Evolutionary conservation across 2,888 invertebrate genomes (phyloP).

Genomic region (Eristalis tenax): DNA sequence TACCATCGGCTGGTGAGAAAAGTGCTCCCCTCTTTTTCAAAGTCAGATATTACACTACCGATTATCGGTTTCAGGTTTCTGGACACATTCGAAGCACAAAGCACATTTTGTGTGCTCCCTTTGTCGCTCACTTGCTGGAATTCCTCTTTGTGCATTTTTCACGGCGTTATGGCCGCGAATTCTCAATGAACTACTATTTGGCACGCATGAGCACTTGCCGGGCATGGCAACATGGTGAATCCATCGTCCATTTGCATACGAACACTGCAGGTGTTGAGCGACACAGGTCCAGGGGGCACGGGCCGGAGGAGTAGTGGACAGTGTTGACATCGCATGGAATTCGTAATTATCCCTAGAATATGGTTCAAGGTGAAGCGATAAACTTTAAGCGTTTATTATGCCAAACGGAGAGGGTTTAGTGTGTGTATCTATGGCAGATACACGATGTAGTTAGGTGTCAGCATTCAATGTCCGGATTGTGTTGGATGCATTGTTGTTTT

Average conservation of each 20-base stretch:
- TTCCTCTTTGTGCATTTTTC: constrained; percentile 24
- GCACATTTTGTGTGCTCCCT: constrained; percentile 17
- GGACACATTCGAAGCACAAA: constrained; percentile 39
- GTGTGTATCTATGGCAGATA: constrained; percentile 11
- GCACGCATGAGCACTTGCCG: constrained; percentile 69
- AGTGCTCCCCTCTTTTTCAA: neutral
- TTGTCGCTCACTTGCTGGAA: constrained; percentile 2
- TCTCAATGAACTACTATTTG: constrained; percentile 62
- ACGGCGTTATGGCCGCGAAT: constrained; percentile 62
- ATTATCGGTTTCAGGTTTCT: constrained; percentile 49
- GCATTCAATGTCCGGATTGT: constrained; percentile 47
- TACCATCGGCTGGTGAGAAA: constrained; percentile 10
- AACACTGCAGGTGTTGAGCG: constrained; percentile 40
- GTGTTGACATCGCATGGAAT: constrained; percentile 71
- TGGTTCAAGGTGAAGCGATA: constrained; percentile 73
- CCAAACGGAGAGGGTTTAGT: neutral
- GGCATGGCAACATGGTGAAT: constrained; percentile 45
- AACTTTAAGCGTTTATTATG: constrained; percentile 61
- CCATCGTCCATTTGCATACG: constrained; percentile 61
- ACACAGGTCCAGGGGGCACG: constrained; percentile 24
- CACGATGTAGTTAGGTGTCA: constrained; percentile 52
- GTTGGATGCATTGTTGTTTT: constrained; percentile 55
- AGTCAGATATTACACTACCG: constrained; percentile 6
- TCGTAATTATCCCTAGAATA: constrained; percentile 68
- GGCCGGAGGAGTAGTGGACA: constrained; percentile 21